Evolutionary conservation across 2,113 vertebrate genomes (phyloP).

Genomic region (Antennarius striatus): DNA sequence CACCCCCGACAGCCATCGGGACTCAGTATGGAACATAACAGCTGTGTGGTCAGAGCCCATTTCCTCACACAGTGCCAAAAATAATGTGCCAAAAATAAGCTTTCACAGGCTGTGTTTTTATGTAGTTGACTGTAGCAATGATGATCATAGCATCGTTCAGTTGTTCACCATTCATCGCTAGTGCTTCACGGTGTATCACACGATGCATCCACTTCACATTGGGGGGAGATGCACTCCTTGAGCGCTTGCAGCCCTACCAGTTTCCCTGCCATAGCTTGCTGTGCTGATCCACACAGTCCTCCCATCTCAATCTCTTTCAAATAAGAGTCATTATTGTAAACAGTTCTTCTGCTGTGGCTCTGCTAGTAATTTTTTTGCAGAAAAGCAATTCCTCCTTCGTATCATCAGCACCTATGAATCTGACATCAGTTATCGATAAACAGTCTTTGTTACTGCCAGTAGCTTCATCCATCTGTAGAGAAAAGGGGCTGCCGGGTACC

Average conservation of each 20-base stretch:
- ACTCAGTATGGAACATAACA: not conserved
- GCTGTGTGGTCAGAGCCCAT: not conserved
- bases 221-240: not conserved
- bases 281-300: not conserved
- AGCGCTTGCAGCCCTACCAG: not conserved
- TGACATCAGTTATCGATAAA: too few species aligned
- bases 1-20: too few species aligned
- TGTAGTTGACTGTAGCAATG: conserved; percentile 2
- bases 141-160: not conserved
- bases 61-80: not conserved
- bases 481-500: too few species aligned
- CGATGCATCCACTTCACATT: not conserved
- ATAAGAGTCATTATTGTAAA: not conserved
- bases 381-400: too few species aligned
- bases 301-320: not conserved
- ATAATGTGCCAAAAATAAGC: too few species aligned
- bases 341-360: too few species aligned
- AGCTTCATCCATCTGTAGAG: too few species aligned
- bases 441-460: too few species aligned
- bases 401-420: too few species aligned
- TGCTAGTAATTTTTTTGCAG: too few species aligned
- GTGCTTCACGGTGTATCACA: too few species aligned
- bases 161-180: not conserved
- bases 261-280: not conserved
- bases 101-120: not conserved